A percentile compares a stretch with the other conserved stretches of the same genome.
These are phyloP conservation scores for Leucania comma DNA, from an alignment of 2,888 invertebrate species.

Conservation along the genomic window DNA sequence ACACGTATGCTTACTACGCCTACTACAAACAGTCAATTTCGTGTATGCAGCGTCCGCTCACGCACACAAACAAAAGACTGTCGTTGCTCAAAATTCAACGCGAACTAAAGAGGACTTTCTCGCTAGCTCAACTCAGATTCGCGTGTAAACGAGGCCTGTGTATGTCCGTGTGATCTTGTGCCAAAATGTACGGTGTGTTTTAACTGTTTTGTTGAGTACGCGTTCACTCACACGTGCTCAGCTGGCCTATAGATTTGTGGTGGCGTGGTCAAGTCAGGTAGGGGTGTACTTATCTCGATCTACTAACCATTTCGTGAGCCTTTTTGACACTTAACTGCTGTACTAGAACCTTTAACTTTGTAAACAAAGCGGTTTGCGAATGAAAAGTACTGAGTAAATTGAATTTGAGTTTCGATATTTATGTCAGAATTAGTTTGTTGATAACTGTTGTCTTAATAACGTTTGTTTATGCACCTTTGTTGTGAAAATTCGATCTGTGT, in stretches of 20 bases:
- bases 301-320: constrained; percentile 83
- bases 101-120: constrained; percentile 1
- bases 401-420: constrained; percentile 24
- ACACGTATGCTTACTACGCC: constrained; percentile 1
- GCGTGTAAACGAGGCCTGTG: background rate
- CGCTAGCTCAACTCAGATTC: background rate
- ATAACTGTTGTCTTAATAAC: constrained; percentile 1
- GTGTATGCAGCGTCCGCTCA: background rate
- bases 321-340: constrained; percentile 84
- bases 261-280: constrained; percentile 74
- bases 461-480: background rate
- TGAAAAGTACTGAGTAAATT: constrained; percentile 37
- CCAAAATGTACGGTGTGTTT: background rate
- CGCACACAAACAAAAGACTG: constrained; percentile 24
- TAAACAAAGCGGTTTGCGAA: constrained; percentile 57
- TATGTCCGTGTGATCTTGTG: constrained; percentile 20
- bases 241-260: constrained; percentile 43
- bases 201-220: background rate
- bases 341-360: constrained; percentile 62
- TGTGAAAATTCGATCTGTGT: background rate
- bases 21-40: background rate
- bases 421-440: constrained; percentile 7
- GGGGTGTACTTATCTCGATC: constrained; percentile 84
- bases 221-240: constrained; percentile 54
- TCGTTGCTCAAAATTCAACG: background rate